Percentiles rank a stretch among this genome's conserved stretches.
Conservation (phyloP, 1,140 invertebrate species). For the Heliconius hermathena region DNA sequence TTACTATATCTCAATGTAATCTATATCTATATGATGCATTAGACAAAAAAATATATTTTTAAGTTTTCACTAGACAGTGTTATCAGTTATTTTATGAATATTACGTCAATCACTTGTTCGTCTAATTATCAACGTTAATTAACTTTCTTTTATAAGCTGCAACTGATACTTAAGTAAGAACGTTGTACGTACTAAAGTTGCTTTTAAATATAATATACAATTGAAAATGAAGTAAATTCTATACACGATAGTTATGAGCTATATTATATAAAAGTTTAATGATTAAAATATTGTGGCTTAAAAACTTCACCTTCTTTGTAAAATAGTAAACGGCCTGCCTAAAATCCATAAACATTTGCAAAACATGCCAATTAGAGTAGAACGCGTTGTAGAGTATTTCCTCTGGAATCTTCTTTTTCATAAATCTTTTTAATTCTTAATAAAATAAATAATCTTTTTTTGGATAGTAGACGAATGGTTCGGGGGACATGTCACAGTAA, state of each 20-base stretch:
- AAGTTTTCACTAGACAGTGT: neutral
- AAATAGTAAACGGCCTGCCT: neutral
- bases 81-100: neutral
- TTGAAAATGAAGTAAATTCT: too few relatives aligned
- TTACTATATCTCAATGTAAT: too few relatives aligned
- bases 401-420: neutral
- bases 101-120: neutral
- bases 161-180: neutral
- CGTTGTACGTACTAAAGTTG: too few relatives aligned
- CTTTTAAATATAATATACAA: too few relatives aligned
- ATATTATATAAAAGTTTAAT: too few relatives aligned
- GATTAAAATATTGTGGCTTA: too few relatives aligned
- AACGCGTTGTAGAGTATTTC: neutral
- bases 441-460: constrained; percentile 1
- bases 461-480: constrained; percentile 42
- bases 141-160: neutral
- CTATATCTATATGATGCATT: neutral
- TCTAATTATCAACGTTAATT: neutral
- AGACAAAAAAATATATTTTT: neutral
- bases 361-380: neutral
- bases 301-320: too few relatives aligned
- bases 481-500: constrained; percentile 44
- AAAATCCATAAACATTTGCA: neutral
- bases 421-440: neutral
- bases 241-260: too few relatives aligned